These are phyloP conservation scores for Tinea trinotella DNA, from an alignment of 2,888 invertebrate species.

Conservation along the genomic window DNA sequence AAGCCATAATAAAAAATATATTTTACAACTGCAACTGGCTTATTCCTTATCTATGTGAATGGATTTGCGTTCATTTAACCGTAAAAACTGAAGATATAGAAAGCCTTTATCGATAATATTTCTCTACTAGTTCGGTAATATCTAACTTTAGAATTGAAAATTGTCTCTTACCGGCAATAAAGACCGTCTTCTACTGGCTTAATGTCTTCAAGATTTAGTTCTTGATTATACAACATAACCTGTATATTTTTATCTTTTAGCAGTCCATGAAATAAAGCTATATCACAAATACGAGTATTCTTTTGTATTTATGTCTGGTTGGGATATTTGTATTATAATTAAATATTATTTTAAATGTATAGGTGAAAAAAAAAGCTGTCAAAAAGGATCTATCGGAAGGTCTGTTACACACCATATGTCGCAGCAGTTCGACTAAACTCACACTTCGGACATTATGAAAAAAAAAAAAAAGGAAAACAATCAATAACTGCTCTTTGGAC, in stretches of 20 bases:
- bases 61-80: slow-evolving; percentile 56
- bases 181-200: too few species aligned
- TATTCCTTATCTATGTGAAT: slow-evolving; percentile 52
- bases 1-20: too few species aligned
- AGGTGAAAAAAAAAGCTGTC: slow-evolving; percentile 38
- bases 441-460: slow-evolving; percentile 41
- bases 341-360: too few species aligned
- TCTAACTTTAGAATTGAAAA: neutral
- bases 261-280: too few species aligned
- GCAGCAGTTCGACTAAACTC: slow-evolving; percentile 24
- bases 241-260: too few species aligned
- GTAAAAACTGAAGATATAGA: slow-evolving; percentile 62
- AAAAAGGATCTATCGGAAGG: slow-evolving; percentile 34
- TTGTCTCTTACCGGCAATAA: too few species aligned
- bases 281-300: too few species aligned
- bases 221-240: too few species aligned
- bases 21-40: too few species aligned
- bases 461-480: slow-evolving; percentile 36
- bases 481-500: slow-evolving; percentile 50
- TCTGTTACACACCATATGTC: slow-evolving; percentile 50
- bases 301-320: too few species aligned
- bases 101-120: neutral
- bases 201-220: too few species aligned
- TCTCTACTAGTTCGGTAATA: neutral
- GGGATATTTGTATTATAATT: too few species aligned